phyloP scores from a whole-genome alignment of 2,888 invertebrate genomes.

The Listrodromus nycthemerus region DNA sequence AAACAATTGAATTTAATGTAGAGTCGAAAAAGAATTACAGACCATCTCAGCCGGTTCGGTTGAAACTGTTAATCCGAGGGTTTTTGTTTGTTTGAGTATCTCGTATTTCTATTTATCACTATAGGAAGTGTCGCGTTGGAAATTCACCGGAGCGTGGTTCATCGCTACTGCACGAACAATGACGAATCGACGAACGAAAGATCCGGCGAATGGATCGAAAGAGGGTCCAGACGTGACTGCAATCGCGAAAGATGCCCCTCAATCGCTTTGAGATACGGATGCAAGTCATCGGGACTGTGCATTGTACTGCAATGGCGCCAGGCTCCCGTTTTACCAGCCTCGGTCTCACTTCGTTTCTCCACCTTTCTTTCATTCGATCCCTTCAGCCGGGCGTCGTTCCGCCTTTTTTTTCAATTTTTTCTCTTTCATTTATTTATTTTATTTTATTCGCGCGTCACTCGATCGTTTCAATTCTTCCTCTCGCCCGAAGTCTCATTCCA shows the following conservation, averaged over 20 bases:
- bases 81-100: neutral
- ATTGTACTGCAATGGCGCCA: conserved; percentile 83
- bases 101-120: neutral
- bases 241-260: conserved; percentile 53
- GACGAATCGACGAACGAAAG: neutral
- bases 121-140: neutral
- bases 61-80: neutral
- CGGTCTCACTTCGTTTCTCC: conserved; percentile 68
- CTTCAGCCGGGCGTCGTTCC: neutral
- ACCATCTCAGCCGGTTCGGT: neutral
- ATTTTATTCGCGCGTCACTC: conserved; percentile 10
- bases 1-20: too few relatives aligned
- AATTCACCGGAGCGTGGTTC: neutral
- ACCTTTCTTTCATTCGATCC: conserved; percentile 46
- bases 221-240: conserved; percentile 4
- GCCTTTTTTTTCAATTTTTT: neutral
- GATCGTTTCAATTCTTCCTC: conserved; percentile 18
- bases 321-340: conserved; percentile 79
- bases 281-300: conserved; percentile 81
- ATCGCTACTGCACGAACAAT: conserved; percentile 12
- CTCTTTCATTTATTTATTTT: neutral
- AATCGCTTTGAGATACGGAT: conserved; percentile 73
- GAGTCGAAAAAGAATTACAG: too few relatives aligned
- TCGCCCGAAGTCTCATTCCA: conserved; percentile 45
- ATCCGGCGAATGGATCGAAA: conserved; percentile 3